phyloP scores from a whole-genome alignment of 2,797 vertebrate genomes.

The Melanotaenia boesemani region DNA sequence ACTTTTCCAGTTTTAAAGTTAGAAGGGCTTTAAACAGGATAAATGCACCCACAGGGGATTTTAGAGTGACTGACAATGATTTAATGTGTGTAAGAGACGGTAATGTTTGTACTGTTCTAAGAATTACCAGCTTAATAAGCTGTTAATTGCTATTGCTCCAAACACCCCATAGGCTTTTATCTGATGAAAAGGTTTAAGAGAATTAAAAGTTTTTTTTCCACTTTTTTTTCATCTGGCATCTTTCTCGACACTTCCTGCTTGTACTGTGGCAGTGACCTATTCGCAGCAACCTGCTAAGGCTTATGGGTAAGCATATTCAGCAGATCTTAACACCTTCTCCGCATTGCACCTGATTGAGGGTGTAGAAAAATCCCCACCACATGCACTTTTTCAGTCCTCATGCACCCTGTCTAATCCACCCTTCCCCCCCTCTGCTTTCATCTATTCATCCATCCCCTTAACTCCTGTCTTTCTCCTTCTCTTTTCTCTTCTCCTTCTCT shows the following conservation, averaged over 20 bases:
- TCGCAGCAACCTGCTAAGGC: constrained; percentile 57
- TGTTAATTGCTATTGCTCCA: constrained; percentile 54
- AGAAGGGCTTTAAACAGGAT: constrained; percentile 30
- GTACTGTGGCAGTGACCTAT: constrained; percentile 66
- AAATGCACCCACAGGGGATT: constrained; percentile 35
- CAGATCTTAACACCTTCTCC: constrained; percentile 80
- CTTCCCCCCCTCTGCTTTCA: constrained; percentile 65
- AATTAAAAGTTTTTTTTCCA: constrained; percentile 38
- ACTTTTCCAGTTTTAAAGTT: constrained; percentile 16
- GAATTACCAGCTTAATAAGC: constrained; percentile 56
- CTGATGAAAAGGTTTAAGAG: constrained; percentile 60
- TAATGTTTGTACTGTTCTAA: constrained; percentile 42
- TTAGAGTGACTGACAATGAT: constrained; percentile 44
- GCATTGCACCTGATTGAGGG: constrained; percentile 79
- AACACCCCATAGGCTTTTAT: constrained; percentile 61
- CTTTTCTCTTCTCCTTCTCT: constrained; percentile 25
- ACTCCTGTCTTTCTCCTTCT: constrained; percentile 42
- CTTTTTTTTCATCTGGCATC: constrained; percentile 28
- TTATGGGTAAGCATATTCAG: constrained; percentile 83
- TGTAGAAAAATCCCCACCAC: constrained; percentile 64
- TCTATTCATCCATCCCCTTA: constrained; percentile 64
- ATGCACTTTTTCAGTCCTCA: constrained; percentile 77
- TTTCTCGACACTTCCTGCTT: constrained; percentile 54
- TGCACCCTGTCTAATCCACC: constrained; percentile 71
- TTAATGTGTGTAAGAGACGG: constrained; percentile 32